Conservation (phyloP, 2,113 vertebrate species). For the Elachura formosa region DNA sequence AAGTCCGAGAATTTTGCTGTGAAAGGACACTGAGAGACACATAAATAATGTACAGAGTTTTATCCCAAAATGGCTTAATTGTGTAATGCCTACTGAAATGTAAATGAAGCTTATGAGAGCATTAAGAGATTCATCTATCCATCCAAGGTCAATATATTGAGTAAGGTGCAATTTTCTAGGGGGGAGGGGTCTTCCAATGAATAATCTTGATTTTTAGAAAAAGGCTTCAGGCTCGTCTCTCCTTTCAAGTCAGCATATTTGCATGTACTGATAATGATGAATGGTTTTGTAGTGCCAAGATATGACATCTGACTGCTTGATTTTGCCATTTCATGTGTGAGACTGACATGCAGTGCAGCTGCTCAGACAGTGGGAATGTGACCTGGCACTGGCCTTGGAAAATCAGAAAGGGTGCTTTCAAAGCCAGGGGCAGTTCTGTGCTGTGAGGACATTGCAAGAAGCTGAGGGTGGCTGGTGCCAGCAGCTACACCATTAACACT, state of each 20-base stretch:
- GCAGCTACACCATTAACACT: neutral
- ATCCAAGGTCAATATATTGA: conserved; percentile 7
- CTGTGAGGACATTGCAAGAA: neutral
- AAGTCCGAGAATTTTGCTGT: neutral
- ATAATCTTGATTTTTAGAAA: neutral
- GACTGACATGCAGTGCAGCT: neutral
- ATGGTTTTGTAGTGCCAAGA: neutral
- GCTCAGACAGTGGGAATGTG: neutral
- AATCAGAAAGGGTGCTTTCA: neutral
- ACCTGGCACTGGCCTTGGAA: neutral
- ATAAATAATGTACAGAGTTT: neutral
- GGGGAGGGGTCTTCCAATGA: neutral
- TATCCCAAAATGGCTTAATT: neutral
- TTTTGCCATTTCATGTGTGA: neutral
- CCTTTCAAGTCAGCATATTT: neutral
- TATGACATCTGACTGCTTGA: neutral
- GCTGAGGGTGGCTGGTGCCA: neutral
- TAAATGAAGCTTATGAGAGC: neutral
- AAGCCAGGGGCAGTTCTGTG: neutral
- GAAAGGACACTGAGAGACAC: neutral
- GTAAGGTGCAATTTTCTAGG: neutral
- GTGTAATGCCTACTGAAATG: conserved; percentile 11
- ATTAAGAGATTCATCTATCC: neutral
- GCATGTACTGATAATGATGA: neutral
- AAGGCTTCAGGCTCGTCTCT: neutral